phyloP scores from a whole-genome alignment of 2,113 vertebrate genomes.

The Percina caprodes region DNA sequence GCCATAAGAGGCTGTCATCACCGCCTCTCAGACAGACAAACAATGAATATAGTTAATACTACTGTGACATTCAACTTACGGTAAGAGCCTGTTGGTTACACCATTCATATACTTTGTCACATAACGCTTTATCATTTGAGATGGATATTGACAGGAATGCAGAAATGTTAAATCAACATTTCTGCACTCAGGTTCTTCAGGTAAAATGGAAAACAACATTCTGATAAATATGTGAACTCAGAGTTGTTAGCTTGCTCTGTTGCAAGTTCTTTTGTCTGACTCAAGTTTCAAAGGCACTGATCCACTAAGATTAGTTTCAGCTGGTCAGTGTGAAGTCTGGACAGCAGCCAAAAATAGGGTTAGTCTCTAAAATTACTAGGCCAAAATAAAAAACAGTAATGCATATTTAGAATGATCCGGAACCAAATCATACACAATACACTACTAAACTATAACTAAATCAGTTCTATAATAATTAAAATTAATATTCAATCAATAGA shows the following conservation, averaged over 20 bases:
- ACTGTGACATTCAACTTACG: slow-evolving; percentile 4
- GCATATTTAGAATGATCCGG: background rate
- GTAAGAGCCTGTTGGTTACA: background rate
- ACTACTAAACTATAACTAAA: background rate
- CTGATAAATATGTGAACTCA: background rate
- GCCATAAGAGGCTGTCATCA: no score
- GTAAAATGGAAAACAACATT: background rate
- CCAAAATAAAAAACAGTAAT: slow-evolving; percentile 14
- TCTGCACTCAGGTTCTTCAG: background rate
- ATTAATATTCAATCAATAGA: slow-evolving; percentile 46
- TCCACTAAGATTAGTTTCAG: slow-evolving; percentile 49
- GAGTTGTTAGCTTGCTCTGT: slow-evolving; percentile 22
- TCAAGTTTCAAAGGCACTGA: slow-evolving; percentile 55
- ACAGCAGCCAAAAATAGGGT: slow-evolving; percentile 36
- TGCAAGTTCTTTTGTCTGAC: slow-evolving; percentile 27
- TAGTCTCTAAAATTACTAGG: slow-evolving; percentile 28
- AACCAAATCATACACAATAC: slow-evolving; percentile 18
- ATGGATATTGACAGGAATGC: background rate
- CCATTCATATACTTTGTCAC: background rate
- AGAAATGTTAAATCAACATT: background rate
- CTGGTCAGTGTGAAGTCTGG: slow-evolving; percentile 35
- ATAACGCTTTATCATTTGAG: slow-evolving; percentile 5
- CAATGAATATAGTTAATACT: slow-evolving; percentile 2
- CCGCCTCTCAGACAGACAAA: no score
- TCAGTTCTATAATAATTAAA: slow-evolving; percentile 26